phyloP scores from a whole-genome alignment of 2,797 vertebrate species.

The Sebastes itinus region DNA sequence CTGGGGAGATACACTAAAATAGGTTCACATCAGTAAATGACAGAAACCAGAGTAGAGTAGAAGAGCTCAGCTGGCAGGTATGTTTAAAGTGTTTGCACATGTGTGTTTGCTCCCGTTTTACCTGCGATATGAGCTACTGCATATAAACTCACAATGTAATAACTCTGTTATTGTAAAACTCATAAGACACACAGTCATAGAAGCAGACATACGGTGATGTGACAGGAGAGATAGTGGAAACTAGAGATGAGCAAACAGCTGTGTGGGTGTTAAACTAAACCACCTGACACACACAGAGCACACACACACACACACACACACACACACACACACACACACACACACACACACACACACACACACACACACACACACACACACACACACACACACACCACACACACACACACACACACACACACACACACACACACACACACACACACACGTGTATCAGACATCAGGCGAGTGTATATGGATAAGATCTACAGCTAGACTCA shows the following conservation, averaged over 20 bases:
- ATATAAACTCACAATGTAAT: background rate
- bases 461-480: slow-evolving; percentile 16
- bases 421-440: background rate
- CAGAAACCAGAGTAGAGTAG: too few species aligned
- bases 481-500: slow-evolving; percentile 42
- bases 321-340: too few species aligned
- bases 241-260: slow-evolving; percentile 12
- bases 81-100: background rate
- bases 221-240: background rate
- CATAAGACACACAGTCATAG: background rate
- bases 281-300: background rate
- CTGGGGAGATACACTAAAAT: background rate
- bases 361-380: background rate
- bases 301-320: slow-evolving; percentile 8
- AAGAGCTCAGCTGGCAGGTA: background rate
- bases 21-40: background rate
- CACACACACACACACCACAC: slow-evolving; percentile 6
- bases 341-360: too few species aligned
- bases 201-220: background rate
- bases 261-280: background rate
- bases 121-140: background rate
- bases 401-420: too few species aligned
- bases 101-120: background rate
- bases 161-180: slow-evolving; percentile 7
- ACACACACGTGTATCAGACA: background rate